Evolutionary conservation across 2,113 vertebrate genomes (phyloP).

Genomic region (Monarcha castaneiventris): DNA sequence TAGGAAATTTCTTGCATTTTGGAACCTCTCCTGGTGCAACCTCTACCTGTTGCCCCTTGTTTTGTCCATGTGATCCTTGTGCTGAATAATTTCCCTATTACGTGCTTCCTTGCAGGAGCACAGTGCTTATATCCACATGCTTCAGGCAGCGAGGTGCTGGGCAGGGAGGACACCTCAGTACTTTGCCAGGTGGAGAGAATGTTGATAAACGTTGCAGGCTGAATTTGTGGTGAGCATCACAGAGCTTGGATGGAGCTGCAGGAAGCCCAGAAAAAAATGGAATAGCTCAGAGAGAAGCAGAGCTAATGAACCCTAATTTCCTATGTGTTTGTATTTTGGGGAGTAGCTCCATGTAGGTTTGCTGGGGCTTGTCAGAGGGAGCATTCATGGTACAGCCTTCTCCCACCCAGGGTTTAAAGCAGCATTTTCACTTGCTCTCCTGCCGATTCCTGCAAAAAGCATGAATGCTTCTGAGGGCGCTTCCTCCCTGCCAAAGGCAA

Average conservation of each 20-base stretch:
- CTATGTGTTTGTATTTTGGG: not conserved
- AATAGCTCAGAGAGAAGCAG: not conserved
- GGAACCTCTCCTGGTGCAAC: not conserved
- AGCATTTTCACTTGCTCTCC: not conserved
- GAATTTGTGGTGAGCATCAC: not conserved
- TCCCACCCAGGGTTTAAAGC: not conserved
- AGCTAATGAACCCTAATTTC: not conserved
- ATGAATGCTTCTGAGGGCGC: not conserved
- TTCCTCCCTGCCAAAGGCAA: not conserved
- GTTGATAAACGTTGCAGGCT: not conserved
- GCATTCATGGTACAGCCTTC: not conserved
- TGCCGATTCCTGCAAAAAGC: not conserved
- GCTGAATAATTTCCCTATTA: not conserved
- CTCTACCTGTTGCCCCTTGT: not conserved
- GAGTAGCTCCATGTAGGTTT: fast-evolving
- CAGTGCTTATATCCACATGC: fast-evolving
- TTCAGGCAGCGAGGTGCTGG: not conserved
- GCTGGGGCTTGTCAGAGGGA: not conserved
- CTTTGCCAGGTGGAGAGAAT: not conserved
- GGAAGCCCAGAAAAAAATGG: not conserved
- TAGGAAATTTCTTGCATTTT: not conserved
- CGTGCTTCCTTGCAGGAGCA: fast-evolving
- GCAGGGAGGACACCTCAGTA: not conserved
- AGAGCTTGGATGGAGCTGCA: not conserved
- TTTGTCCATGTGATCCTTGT: not conserved